Percentiles rank a stretch among this genome's conserved stretches.
These are phyloP conservation scores for Vanessa cardui DNA, from an alignment of 2,888 invertebrate genomes.

Conservation along the genomic window DNA sequence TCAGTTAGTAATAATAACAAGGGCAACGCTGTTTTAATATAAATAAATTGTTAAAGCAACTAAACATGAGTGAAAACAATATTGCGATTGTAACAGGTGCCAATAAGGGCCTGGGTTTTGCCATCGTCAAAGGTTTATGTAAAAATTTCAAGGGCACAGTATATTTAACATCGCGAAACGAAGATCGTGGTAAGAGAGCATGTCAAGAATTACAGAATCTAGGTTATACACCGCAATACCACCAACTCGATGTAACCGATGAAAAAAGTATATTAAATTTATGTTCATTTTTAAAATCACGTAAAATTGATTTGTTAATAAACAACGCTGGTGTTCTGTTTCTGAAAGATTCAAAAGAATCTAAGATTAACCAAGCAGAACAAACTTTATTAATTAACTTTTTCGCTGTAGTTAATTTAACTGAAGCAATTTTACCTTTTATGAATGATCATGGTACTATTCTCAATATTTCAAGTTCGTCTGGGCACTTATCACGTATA, in stretches of 20 bases:
- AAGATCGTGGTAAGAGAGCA: slow-evolving; percentile 80
- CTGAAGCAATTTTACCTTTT: slow-evolving; percentile 86
- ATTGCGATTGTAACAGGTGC: slow-evolving; percentile 85
- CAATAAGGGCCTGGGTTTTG: slow-evolving; percentile 88
- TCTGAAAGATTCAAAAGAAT: slow-evolving; percentile 63
- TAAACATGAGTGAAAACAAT: slow-evolving; percentile 42
- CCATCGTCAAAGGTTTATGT: slow-evolving; percentile 85
- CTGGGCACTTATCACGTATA: slow-evolving; percentile 85
- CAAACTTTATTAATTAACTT: slow-evolving; percentile 68
- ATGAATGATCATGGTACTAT: slow-evolving; percentile 86
- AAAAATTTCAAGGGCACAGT: slow-evolving; percentile 85
- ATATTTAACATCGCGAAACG: slow-evolving; percentile 86
- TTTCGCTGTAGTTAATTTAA: slow-evolving; percentile 63
- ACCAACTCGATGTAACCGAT: slow-evolving; percentile 87
- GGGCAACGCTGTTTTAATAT: background rate
- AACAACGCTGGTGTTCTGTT: slow-evolving; percentile 87
- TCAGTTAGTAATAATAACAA: background rate
- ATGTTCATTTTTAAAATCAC: slow-evolving; percentile 75
- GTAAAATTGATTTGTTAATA: slow-evolving; percentile 86
- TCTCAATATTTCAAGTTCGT: slow-evolving; percentile 88
- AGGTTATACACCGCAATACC: slow-evolving; percentile 79
- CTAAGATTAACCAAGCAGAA: slow-evolving; percentile 60
- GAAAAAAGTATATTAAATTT: slow-evolving; percentile 82
- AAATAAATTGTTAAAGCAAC: background rate
- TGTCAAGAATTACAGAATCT: slow-evolving; percentile 79